These are phyloP conservation scores for Sacculina carcini DNA, from an alignment of 2,888 invertebrate species.

Conservation along the genomic window DNA sequence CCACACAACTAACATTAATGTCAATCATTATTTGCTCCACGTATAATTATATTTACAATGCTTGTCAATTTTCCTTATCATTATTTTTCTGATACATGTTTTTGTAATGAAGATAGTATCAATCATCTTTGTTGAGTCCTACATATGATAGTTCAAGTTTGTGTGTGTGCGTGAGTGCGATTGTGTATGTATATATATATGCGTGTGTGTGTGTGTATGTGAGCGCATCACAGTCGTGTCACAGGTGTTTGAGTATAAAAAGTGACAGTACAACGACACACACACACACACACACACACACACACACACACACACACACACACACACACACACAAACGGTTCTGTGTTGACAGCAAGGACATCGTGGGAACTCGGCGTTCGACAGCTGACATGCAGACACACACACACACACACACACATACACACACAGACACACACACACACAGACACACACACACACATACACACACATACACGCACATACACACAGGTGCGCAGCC, in stretches of 20 bases:
- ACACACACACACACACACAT: not conserved
- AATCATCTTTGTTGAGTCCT: no score
- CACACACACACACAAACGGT: not conserved
- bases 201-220: constrained; percentile 1
- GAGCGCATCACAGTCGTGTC: no score
- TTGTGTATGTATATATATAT: not conserved
- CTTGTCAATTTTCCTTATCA: no score
- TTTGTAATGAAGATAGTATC: no score
- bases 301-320: not conserved
- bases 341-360: constrained; percentile 2
- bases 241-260: no score
- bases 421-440: no score
- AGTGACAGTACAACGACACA: no score
- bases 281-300: constrained; percentile 3
- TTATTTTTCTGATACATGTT: no score
- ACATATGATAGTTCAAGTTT: not conserved
- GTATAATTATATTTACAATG: no score
- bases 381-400: not conserved
- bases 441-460: no score
- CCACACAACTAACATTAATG: no score
- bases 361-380: not conserved
- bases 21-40: no score
- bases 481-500: not conserved
- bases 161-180: not conserved
- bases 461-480: not conserved